These are phyloP conservation scores for Lucifuga dentata DNA, from an alignment of 2,113 vertebrate species.

Conservation along the genomic window DNA sequence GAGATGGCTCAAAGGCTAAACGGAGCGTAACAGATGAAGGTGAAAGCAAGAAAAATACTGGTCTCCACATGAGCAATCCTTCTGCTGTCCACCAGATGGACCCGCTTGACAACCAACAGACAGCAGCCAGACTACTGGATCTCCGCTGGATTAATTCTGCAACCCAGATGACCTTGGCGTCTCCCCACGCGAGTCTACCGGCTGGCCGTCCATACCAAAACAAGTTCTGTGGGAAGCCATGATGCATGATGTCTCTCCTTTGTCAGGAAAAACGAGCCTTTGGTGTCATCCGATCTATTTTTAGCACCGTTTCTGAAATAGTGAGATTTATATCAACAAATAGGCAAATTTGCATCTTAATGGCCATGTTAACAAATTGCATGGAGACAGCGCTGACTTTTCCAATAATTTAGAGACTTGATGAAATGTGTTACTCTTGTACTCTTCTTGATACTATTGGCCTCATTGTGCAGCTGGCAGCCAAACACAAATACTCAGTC, in stretches of 20 bases:
- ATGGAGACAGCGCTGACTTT: neutral
- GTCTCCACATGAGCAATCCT: slow-evolving; percentile 52
- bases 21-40: slow-evolving; percentile 56
- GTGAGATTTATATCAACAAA: slow-evolving; percentile 46
- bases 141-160: slow-evolving; percentile 43
- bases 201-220: slow-evolving; percentile 34
- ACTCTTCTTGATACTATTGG: neutral
- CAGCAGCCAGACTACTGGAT: slow-evolving; percentile 37
- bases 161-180: slow-evolving; percentile 74
- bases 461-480: slow-evolving; percentile 32
- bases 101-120: slow-evolving; percentile 65
- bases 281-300: slow-evolving; percentile 56
- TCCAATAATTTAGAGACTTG: no score
- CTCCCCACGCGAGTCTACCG: slow-evolving; percentile 38
- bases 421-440: no score
- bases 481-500: slow-evolving; percentile 4
- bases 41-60: neutral
- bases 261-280: slow-evolving; percentile 33
- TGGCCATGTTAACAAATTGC: neutral
- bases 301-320: slow-evolving; percentile 49
- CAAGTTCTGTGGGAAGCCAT: slow-evolving; percentile 31
- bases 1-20: slow-evolving; percentile 38
- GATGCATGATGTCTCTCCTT: slow-evolving; percentile 14
- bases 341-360: slow-evolving; percentile 8
- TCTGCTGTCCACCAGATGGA: slow-evolving; percentile 69